Base-by-base conservation (phyloP, 1,140 invertebrate species). In the Leptopilina clavipes region DNA sequence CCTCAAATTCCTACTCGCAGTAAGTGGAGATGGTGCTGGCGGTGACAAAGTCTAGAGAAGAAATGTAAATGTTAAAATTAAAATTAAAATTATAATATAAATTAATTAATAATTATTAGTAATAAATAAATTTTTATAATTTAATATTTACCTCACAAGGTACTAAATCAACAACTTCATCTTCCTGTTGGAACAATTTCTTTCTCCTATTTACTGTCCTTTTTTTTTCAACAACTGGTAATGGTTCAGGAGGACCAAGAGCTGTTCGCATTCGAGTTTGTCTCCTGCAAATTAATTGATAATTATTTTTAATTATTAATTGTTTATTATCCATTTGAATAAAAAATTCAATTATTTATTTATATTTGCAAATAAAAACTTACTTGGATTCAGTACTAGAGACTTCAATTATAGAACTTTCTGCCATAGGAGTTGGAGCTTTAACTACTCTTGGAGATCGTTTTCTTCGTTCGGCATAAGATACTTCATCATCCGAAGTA, bases 131-230 rank as follows among this genome's bases (percentile, higher is more conserved):
- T n/a, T n/a, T n/a, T n/a, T n/a, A n/a, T n/a, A n/a, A n/a, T n/a
- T n/a, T n/a, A n/a, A 54, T 22, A 65, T 18, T 76, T 79, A 83
- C 85, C 18, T 86, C 81, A 0, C 25, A 0, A 43, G 71, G 77
- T 10, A 85, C 84, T 17, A 88, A 56, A 25, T 88, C 86, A 17
- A 81, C 70, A 14, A 78, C 81, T 8, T 86, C 85, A 18, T 86
- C 82, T 0, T 65, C 48, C 8, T 70, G 54, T 0, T 52, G n/a
- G 8, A 81, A 87, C 14, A 87, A 65, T 52, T 85, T 87, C 48
- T 86, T 88, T 19, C 71, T 85, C 45, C 85, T 83, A 10, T 11
- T 25, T 31, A 72, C 78, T 56, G 14, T 77, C 10, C 59, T 80
- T 40, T 72, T 82, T 17, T 5, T 78, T 7, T 81, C 82, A 1